Evolutionary conservation across 1,140 invertebrate genomes (phyloP).

Genomic region (Rhynchophorus ferrugineus): DNA sequence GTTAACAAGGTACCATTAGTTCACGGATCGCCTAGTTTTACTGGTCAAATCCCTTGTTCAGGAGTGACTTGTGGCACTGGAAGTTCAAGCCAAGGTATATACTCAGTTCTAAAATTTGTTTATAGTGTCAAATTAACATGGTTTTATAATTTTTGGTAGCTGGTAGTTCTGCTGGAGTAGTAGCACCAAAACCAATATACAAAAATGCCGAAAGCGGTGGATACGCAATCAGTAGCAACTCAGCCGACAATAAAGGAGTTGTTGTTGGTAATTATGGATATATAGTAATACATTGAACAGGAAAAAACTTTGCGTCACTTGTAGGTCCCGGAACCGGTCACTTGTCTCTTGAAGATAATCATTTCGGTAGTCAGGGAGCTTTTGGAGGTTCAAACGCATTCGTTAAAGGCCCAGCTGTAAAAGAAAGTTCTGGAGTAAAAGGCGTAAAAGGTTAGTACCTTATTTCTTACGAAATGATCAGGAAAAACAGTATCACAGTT

Average conservation of each 20-base stretch:
- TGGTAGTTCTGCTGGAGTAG: background rate
- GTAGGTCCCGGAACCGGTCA: conserved; percentile 16
- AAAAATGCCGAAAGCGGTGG: conserved; percentile 11
- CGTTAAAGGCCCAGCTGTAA: background rate
- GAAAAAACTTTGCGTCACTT: no score
- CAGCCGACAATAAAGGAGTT: conserved; percentile 13
- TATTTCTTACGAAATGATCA: no score
- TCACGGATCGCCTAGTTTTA: conserved; percentile 4
- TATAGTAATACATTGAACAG: no score
- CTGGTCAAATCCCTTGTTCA: conserved; percentile 15
- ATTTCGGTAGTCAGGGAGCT: conserved; percentile 11
- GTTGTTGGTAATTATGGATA: conserved; percentile 9
- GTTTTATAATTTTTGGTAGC: background rate
- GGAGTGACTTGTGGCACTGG: conserved; percentile 1
- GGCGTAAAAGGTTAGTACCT: no score
- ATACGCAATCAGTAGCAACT: conserved; percentile 12
- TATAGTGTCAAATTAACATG: background rate
- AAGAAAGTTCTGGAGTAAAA: background rate
- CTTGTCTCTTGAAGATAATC: conserved; percentile 13
- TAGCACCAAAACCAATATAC: conserved; percentile 5
- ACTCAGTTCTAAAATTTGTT: background rate
- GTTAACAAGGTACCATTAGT: conserved; percentile 3
- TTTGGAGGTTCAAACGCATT: conserved; percentile 10
- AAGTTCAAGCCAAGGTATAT: background rate
- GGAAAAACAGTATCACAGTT: no score